Conservation (phyloP, 2,797 vertebrate species). For the Siniperca undulata region DNA sequence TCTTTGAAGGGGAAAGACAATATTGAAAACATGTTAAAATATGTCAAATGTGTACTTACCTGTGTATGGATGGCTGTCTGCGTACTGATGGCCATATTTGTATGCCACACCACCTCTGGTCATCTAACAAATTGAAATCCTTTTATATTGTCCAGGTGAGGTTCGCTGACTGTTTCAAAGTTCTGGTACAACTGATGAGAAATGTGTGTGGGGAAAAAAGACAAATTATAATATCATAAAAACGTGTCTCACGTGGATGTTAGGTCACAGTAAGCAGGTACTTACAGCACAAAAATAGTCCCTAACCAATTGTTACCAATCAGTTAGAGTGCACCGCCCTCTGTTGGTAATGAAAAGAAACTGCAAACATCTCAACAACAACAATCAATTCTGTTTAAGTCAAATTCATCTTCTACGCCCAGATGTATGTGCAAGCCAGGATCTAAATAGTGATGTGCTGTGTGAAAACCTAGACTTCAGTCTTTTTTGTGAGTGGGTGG, state of each 20-base stretch:
- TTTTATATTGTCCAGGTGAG: not conserved
- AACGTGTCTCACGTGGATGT: not conserved
- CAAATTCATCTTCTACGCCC: conserved; percentile 36
- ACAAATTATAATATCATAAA: not conserved
- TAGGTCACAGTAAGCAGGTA: not conserved
- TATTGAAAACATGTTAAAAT: not conserved
- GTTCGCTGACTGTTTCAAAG: not conserved
- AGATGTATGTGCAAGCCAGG: conserved; percentile 3
- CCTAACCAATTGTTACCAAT: conserved; percentile 1
- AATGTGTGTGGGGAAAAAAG: not conserved
- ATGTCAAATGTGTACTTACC: not conserved
- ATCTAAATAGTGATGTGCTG: conserved; percentile 14
- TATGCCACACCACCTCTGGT: not conserved
- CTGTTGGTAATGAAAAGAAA: conserved; percentile 42
- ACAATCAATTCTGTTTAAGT: conserved; percentile 42
- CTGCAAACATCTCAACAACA: conserved; percentile 46
- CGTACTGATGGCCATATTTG: not conserved
- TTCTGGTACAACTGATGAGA: not conserved
- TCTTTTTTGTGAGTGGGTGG: not conserved
- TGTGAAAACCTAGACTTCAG: not conserved
- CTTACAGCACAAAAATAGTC: not conserved
- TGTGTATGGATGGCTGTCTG: not conserved
- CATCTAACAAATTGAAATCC: not conserved
- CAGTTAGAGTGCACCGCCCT: conserved; percentile 48
- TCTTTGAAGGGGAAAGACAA: not conserved